Evolutionary conservation across 2,888 invertebrate species (phyloP).

Genomic region (Selenia dentaria): DNA sequence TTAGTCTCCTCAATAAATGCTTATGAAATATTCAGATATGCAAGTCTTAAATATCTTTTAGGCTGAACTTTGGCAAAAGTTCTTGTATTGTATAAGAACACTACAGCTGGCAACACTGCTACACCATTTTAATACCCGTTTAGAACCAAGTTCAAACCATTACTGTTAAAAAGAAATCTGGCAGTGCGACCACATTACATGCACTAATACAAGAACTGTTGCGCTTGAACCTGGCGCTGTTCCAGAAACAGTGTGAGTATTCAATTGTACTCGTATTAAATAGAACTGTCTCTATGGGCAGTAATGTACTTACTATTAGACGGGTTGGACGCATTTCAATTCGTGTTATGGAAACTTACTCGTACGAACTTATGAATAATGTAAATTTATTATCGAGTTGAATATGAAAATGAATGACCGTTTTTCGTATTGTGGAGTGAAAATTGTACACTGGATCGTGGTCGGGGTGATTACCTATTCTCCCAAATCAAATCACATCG

Average conservation of each 20-base stretch:
- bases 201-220: constrained; percentile 19
- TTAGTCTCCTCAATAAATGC: no score
- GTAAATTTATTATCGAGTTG: no score
- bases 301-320: background rate
- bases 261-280: constrained; percentile 20
- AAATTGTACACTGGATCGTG: no score
- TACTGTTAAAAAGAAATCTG: constrained; percentile 11
- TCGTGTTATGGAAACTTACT: background rate
- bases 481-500: no score
- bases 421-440: no score
- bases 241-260: constrained; percentile 8
- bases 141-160: constrained; percentile 3
- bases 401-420: background rate
- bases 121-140: background rate
- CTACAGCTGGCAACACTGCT: no score
- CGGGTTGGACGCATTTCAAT: constrained; percentile 18
- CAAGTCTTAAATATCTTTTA: no score
- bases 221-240: constrained; percentile 13
- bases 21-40: no score
- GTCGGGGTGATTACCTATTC: no score
- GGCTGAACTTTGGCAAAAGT: no score
- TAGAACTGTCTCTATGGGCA: constrained; percentile 5
- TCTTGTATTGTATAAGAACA: no score
- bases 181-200: constrained; percentile 12
- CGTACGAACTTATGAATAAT: no score